Evolutionary conservation across 2,888 invertebrate genomes (phyloP).

Genomic region (Temnothorax unifasciatus): DNA sequence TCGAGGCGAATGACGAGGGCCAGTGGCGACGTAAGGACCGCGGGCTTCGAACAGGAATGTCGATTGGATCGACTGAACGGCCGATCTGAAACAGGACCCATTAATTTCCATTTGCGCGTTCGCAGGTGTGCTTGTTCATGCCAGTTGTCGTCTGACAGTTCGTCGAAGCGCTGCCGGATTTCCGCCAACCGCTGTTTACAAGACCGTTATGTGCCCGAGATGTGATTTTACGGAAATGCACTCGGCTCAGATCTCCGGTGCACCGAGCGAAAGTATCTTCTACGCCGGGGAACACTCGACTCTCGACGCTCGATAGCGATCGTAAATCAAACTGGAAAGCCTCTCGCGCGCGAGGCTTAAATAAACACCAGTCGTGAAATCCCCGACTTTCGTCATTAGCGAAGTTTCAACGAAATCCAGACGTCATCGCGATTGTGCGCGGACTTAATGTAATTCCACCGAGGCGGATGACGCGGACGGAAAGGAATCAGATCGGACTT

Average conservation of each 20-base stretch:
- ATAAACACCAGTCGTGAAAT: neutral
- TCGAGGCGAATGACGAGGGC: conserved; percentile 54
- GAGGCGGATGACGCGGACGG: conserved; percentile 22
- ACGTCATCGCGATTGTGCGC: conserved; percentile 60
- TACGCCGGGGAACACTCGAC: neutral
- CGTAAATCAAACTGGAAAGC: neutral
- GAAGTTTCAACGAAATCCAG: conserved; percentile 54
- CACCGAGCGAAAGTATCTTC: neutral
- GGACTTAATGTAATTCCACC: conserved; percentile 58
- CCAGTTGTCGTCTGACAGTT: conserved; percentile 47
- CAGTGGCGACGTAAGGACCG: conserved; percentile 59
- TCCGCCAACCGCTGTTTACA: neutral
- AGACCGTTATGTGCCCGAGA: neutral
- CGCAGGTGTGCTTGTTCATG: conserved; percentile 35
- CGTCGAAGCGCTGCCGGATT: conserved; percentile 19
- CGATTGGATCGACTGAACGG: conserved; percentile 50
- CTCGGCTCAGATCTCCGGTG: neutral
- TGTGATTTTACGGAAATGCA: neutral
- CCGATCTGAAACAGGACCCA: conserved; percentile 49
- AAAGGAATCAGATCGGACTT: conserved; percentile 66
- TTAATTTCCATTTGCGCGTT: conserved; percentile 65
- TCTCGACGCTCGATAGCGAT: neutral
- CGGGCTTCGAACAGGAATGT: conserved; percentile 38
- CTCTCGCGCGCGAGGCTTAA: neutral
- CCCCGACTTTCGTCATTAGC: conserved; percentile 61